phyloP scores from a whole-genome alignment of 1,140 invertebrate species.

The Drosophila saltans region DNA sequence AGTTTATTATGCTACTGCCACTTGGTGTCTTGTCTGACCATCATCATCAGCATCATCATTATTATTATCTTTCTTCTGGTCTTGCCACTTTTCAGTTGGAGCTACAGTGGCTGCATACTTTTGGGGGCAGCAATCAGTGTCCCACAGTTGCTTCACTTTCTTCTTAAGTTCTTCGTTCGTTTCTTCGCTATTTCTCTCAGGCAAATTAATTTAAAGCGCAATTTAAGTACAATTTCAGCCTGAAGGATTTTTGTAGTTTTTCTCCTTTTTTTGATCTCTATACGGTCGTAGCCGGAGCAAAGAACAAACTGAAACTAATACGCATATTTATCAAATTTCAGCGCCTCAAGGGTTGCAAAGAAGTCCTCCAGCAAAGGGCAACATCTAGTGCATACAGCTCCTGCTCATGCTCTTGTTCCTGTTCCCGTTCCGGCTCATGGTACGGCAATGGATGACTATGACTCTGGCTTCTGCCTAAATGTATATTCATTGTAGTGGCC shows the following conservation, averaged over 20 bases:
- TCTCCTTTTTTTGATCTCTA: constrained; percentile 28
- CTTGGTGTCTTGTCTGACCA: background rate
- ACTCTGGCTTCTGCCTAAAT: constrained; percentile 41
- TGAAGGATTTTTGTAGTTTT: constrained; percentile 47
- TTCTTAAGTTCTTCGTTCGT: background rate
- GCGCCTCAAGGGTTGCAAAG: constrained; percentile 59
- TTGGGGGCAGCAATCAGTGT: constrained; percentile 13
- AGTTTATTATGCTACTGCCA: constrained; percentile 44
- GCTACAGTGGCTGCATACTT: constrained; percentile 47
- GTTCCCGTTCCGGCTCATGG: no score
- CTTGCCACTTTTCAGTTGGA: background rate
- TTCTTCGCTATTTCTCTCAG: background rate
- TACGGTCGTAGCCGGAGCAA: constrained; percentile 22
- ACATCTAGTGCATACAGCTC: constrained; percentile 30
- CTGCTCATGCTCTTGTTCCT: no score
- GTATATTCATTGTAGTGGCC: constrained; percentile 61
- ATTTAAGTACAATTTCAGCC: constrained; percentile 63
- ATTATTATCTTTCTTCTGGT: background rate
- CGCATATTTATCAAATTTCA: constrained; percentile 81
- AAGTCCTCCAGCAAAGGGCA: constrained; percentile 19
- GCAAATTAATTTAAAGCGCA: constrained; percentile 72
- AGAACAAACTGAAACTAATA: constrained; percentile 68
- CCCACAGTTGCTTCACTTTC: background rate
- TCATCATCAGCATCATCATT: background rate
- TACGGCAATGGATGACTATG: background rate